Base-by-base conservation (phyloP, 2,888 invertebrate species). In the Julus scanicus region DNA sequence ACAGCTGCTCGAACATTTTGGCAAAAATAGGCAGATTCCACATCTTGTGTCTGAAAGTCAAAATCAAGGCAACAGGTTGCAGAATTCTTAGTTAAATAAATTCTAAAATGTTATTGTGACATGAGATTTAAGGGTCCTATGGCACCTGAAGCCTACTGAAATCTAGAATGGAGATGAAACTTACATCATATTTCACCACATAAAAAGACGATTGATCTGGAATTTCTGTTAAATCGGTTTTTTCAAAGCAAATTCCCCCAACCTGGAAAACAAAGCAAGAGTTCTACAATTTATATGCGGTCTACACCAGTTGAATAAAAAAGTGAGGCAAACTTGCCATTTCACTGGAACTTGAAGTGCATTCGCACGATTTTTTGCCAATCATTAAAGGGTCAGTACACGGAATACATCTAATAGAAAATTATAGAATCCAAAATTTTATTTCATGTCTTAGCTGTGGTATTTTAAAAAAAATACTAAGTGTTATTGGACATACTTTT, bases 1-100 rank as follows among this genome's bases (percentile, higher is more conserved):
- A 83, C 20, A 17, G 83, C 83, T 15, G 85, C 49, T n/a, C 88
- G 88, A n/a, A 86, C 40, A 49, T 88, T 88, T 29, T 44, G 84
- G 44, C 88, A 88, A 37, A 88, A 88, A 57, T 88, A 85, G 8
- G 85, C 53, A 85, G 88, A 88, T 49, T 88, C 85, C 15, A 85
- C 29, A 29, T 88, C 88, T 17, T 57, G 20, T 9, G 80, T 15
- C 88, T 88, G 40, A n/a, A 44, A 44, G n/a, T 13, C 13, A 29
- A 88, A 84, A 8, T 20, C 20, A 83, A 83, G 9, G 29, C 20
- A 11, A 87, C 2, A 71, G 83, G 4, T 53, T 53, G 13, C 49
- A 20, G n/a, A 20, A 4, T 15, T 63, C 44, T 39, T 39, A 8
- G 48, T 13, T 39, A 39, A 5, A 40, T n/a, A 37, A 2, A 37